Base-by-base conservation (phyloP, 1,140 invertebrate species). In the Bombus pascuorum region DNA sequence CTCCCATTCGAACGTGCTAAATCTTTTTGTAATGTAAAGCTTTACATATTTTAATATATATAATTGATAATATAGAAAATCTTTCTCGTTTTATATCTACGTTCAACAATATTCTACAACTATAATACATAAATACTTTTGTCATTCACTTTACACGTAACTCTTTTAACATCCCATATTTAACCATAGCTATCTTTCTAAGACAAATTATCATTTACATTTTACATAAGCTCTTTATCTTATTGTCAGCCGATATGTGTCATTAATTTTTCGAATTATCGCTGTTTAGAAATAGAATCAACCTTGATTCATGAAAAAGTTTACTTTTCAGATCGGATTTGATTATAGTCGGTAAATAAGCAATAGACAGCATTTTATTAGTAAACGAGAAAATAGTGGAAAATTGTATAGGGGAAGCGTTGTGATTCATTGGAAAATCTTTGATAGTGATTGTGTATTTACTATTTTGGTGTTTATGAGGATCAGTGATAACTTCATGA, bases 191-290 rank as follows among this genome's bases (percentile, higher is more conserved):
- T 53, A 53, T 18, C 15, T 22, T 53, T 22, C 18, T 53, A 8
- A 22, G 47, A 8, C 18, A 5, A 53, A 53, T 53, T 53, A 22
- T 53, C 47, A 53, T 53, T 53, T 81, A 83, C 85, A 78, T 86
- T 90, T 87, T 87, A 87, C 85, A 85, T 85, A 87, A 90, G 79
- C 81, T 79, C 3, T 10, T 44, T 85, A 79, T 71, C 53, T 10
- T 25, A 28, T 53, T 53, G 57, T 59, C 65, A 39, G 5, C 42
- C 47, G 78, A 82, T 86, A 80, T 42, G 62, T 79, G 47, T 72
- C 76, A 75, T 81, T 47, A 75, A 86, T 78, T 72, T 72, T 83
- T 79, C 47, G 34, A 59, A 81, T 81, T 81, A 73, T 6, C 34
- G 2, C 18, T 0, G 25, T 2, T 73, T 32, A 25, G 42, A 62